Percentiles rank a stretch among this genome's conserved stretches.
Conservation (phyloP, 1,140 invertebrate species). For the Bombus waltoni region DNA sequence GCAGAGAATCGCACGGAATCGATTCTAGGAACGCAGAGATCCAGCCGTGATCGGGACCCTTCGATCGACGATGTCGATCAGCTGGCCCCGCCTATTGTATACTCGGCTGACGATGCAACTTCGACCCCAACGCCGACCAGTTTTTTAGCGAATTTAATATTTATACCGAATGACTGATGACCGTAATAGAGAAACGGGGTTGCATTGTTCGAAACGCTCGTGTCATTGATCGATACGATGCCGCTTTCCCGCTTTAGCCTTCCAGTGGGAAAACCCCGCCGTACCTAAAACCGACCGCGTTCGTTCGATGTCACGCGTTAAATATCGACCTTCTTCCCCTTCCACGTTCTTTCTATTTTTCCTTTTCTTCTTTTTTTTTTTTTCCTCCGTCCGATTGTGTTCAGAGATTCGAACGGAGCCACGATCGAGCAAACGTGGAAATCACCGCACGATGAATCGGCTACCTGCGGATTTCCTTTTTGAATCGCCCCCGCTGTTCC, state of each 20-base stretch:
- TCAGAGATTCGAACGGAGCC: background rate
- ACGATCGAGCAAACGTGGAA: background rate
- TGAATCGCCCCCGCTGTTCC: constrained; percentile 17
- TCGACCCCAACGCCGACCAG: constrained; percentile 75
- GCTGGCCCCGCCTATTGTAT: constrained; percentile 78
- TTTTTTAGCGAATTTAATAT: constrained; percentile 83
- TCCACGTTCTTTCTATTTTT: background rate
- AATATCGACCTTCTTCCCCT: constrained; percentile 18
- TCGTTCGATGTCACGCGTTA: constrained; percentile 12
- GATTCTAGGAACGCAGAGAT: constrained; percentile 56
- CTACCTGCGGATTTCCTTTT: constrained; percentile 46
- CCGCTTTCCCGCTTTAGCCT: constrained; percentile 36
- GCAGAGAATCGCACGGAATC: constrained; percentile 39
- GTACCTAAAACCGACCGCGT: background rate
- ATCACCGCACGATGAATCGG: constrained; percentile 29
- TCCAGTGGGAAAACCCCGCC: constrained; percentile 52
- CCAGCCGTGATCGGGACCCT: constrained; percentile 54
- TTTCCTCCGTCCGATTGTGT: background rate
- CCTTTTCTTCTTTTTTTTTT: background rate
- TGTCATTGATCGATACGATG: constrained; percentile 82
- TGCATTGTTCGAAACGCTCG: constrained; percentile 81
- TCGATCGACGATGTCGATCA: constrained; percentile 77
- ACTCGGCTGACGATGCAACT: constrained; percentile 80
- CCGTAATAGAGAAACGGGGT: constrained; percentile 81
- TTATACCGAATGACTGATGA: constrained; percentile 83